Evolutionary conservation across 2,888 invertebrate species (phyloP).

Genomic region (Eledona agricola): DNA sequence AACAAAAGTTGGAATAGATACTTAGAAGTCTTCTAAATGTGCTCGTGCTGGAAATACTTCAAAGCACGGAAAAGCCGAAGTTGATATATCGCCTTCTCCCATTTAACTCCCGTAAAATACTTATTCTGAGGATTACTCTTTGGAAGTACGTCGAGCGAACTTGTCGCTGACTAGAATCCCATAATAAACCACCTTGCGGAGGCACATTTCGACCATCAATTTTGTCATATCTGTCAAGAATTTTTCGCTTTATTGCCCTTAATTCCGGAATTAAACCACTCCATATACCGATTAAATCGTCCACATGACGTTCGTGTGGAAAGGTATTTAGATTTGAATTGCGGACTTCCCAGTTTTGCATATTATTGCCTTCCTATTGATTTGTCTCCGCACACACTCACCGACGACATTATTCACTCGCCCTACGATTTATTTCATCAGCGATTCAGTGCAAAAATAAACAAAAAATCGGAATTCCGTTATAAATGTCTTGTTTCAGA

Average conservation of each 20-base stretch:
- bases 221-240: too few species aligned
- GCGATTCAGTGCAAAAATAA: constrained; percentile 18
- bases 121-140: constrained; percentile 27
- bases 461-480: constrained; percentile 24
- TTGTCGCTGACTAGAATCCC: constrained; percentile 26
- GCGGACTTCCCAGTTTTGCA: constrained; percentile 28
- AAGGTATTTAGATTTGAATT: constrained; percentile 29
- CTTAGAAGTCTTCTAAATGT: constrained; percentile 14
- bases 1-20: constrained; percentile 7
- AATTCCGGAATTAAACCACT: constrained; percentile 26
- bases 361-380: constrained; percentile 28
- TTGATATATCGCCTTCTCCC: constrained; percentile 29
- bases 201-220: not conserved
- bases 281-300: constrained; percentile 24
- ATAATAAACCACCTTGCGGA: constrained; percentile 15
- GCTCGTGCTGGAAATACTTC: constrained; percentile 22
- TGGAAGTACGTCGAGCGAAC: constrained; percentile 23
- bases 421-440: constrained; percentile 14
- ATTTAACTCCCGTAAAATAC: constrained; percentile 30
- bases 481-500: constrained; percentile 36
- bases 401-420: constrained; percentile 1
- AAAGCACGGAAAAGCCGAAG: constrained; percentile 26
- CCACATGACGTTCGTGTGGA: constrained; percentile 28
- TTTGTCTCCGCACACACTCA: constrained; percentile 7
- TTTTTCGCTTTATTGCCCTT: constrained; percentile 25